A percentile compares a stretch with the other conserved stretches of the same genome.
phyloP scores from a whole-genome alignment of 2,888 invertebrate genomes.

The Volucella bombylans region DNA sequence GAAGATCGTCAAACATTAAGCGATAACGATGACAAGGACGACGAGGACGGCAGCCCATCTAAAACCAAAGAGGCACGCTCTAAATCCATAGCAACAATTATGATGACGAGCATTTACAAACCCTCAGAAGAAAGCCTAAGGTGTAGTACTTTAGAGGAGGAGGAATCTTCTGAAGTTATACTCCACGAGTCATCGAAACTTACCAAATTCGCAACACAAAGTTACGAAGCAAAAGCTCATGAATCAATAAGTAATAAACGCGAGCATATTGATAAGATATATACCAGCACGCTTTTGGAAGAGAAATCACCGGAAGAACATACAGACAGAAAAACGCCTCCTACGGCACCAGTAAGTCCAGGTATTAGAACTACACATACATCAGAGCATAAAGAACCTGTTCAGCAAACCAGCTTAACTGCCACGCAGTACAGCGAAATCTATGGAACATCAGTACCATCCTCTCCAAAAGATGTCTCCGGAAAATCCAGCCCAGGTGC shows the following conservation, averaged over 20 bases:
- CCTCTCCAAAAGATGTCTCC: slow-evolving; percentile 82
- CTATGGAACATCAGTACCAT: slow-evolving; percentile 79
- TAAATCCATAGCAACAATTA: slow-evolving; percentile 82
- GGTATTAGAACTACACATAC: slow-evolving; percentile 82
- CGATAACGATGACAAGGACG: slow-evolving; percentile 80
- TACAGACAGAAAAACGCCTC: slow-evolving; percentile 84
- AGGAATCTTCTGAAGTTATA: slow-evolving; percentile 74
- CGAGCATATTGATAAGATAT: slow-evolving; percentile 24
- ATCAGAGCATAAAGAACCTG: slow-evolving; percentile 80
- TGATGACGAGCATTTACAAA: slow-evolving; percentile 82
- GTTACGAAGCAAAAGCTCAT: slow-evolving; percentile 27
- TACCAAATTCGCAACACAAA: slow-evolving; percentile 51
- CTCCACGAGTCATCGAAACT: slow-evolving; percentile 32
- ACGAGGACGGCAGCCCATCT: slow-evolving; percentile 74
- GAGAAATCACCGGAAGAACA: slow-evolving; percentile 74
- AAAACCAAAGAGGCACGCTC: slow-evolving; percentile 82
- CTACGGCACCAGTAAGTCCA: slow-evolving; percentile 88
- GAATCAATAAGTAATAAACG: slow-evolving; percentile 50
- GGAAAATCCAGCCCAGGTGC: slow-evolving; percentile 82
- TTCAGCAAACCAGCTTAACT: slow-evolving; percentile 76
- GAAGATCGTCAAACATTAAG: slow-evolving; percentile 79
- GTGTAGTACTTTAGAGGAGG: slow-evolving; percentile 77
- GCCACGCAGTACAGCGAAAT: slow-evolving; percentile 62
- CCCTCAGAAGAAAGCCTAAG: slow-evolving; percentile 78
- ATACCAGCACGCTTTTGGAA: slow-evolving; percentile 24